These are phyloP conservation scores for Lepidurus couesii DNA, from an alignment of 1,140 invertebrate genomes.

Conservation along the genomic window DNA sequence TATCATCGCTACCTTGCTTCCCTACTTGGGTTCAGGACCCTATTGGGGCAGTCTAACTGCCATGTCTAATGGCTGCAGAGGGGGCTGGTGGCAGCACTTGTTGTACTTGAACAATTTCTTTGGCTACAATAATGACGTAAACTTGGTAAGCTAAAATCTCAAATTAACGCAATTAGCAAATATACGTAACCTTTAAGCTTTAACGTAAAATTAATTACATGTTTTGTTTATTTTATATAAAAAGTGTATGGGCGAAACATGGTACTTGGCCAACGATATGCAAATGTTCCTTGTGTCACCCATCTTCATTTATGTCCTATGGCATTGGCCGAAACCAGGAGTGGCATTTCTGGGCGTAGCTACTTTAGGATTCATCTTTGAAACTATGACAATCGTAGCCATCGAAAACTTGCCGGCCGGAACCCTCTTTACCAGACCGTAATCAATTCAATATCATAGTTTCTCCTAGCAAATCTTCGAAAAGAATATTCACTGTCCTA, in stretches of 20 bases:
- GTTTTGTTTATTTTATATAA: neutral
- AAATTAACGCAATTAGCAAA: neutral
- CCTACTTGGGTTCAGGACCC: conserved; percentile 28
- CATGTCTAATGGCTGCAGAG: conserved; percentile 20
- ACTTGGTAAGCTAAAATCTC: neutral
- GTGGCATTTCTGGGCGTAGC: conserved; percentile 32
- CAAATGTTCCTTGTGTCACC: conserved; percentile 70
- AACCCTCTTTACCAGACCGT: conserved; percentile 19
- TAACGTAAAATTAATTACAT: neutral
- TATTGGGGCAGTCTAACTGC: conserved; percentile 24
- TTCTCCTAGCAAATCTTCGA: neutral
- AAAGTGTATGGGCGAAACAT: conserved; percentile 73
- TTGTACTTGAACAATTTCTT: conserved; percentile 29
- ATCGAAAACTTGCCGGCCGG: conserved; percentile 32
- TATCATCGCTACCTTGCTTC: conserved; percentile 26
- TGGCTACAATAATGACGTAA: neutral
- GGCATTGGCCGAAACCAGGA: conserved; percentile 37
- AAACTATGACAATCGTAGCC: conserved; percentile 34
- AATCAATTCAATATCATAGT: conserved; percentile 35
- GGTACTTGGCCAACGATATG: conserved; percentile 76
- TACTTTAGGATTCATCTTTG: conserved; percentile 34
- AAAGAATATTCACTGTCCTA: neutral
- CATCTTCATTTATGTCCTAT: conserved; percentile 59
- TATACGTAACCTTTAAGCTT: neutral
- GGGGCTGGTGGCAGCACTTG: conserved; percentile 30